These are phyloP conservation scores for Brachionus rubens DNA, from an alignment of 1,140 invertebrate species.

Conservation along the genomic window DNA sequence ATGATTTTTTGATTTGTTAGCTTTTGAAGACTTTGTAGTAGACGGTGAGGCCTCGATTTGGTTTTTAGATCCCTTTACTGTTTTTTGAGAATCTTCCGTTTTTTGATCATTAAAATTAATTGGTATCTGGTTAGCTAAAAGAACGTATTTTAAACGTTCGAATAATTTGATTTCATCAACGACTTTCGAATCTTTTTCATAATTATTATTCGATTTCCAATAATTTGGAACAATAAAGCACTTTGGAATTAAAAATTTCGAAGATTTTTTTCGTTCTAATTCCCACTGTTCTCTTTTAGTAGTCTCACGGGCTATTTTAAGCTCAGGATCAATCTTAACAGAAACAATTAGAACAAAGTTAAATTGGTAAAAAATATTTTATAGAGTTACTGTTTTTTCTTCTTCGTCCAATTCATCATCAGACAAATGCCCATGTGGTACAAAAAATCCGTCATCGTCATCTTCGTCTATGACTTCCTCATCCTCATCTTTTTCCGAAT, in stretches of 20 bases:
- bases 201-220: neutral
- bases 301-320: conserved; percentile 18
- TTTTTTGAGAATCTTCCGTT: neutral
- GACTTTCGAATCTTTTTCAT: conserved; percentile 20
- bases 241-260: conserved; percentile 2
- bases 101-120: conserved; percentile 9
- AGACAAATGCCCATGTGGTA: conserved; percentile 45
- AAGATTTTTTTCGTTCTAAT: conserved; percentile 25
- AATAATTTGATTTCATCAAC: conserved; percentile 12
- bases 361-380: neutral
- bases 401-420: conserved; percentile 47
- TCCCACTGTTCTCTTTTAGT: conserved; percentile 40
- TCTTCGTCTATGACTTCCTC: conserved; percentile 34
- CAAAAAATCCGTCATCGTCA: conserved; percentile 45
- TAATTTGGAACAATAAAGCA: conserved; percentile 39
- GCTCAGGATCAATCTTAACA: conserved; percentile 17
- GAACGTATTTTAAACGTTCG: neutral
- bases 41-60: neutral
- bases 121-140: neutral
- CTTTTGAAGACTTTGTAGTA: neutral
- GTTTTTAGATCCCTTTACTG: neutral
- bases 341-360: neutral
- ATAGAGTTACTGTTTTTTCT: conserved; percentile 3
- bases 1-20: neutral
- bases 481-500: conserved; percentile 30